Percentiles rank a stretch among this genome's conserved stretches.
phyloP scores from a whole-genome alignment of 2,888 invertebrate species.

The Catocala sponsa region DNA sequence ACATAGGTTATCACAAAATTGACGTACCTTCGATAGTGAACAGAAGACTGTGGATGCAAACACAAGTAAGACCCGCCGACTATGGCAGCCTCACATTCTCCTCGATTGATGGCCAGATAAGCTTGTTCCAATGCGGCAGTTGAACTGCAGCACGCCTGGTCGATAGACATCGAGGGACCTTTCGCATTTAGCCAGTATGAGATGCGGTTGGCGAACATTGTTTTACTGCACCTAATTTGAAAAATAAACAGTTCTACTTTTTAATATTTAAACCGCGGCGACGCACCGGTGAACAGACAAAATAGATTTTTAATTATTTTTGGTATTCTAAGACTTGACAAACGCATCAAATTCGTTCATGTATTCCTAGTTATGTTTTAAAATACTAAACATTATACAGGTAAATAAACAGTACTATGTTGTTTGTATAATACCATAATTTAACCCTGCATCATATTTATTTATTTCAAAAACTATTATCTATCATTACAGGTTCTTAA shows the following conservation, averaged over 20 bases:
- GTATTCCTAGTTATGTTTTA: too few species aligned
- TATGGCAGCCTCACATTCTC: constrained; percentile 84
- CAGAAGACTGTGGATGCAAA: constrained; percentile 83
- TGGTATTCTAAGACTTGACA: too few species aligned
- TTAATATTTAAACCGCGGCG: not conserved
- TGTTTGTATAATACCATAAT: too few species aligned
- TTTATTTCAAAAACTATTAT: too few species aligned
- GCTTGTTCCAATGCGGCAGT: constrained; percentile 68
- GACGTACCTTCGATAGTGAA: constrained; percentile 69
- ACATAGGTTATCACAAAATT: not conserved
- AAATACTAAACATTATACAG: too few species aligned
- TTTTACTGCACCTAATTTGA: constrained; percentile 64
- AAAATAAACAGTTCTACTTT: too few species aligned
- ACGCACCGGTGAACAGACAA: too few species aligned
- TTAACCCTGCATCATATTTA: too few species aligned
- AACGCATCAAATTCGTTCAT: too few species aligned
- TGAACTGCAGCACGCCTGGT: constrained; percentile 71
- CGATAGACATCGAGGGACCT: constrained; percentile 72
- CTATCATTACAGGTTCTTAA: too few species aligned
- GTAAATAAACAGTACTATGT: too few species aligned
- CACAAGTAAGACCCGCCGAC: constrained; percentile 89
- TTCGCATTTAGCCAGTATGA: constrained; percentile 78
- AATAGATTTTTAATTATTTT: too few species aligned
- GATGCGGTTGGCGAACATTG: constrained; percentile 78
- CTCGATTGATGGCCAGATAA: constrained; percentile 63